A percentile compares a stretch with the other conserved stretches of the same genome.
phyloP scores from a whole-genome alignment of 2,113 vertebrate genomes.

The Thalassoma bifasciatum region DNA sequence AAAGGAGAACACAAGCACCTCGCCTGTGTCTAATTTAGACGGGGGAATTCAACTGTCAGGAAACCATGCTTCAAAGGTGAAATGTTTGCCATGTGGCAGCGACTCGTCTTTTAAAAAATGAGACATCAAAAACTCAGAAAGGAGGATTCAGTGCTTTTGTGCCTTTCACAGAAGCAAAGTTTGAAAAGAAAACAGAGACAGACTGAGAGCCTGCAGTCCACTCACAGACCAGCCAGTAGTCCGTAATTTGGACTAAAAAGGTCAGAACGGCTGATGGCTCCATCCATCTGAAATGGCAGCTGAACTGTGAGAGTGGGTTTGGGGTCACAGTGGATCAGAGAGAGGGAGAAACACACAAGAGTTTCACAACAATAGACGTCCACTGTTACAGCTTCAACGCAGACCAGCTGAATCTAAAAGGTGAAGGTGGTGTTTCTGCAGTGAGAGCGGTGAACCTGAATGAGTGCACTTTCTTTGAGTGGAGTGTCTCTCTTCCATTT shows the following conservation, averaged over 20 bases:
- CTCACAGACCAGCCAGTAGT: constrained; percentile 21
- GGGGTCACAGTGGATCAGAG: constrained; percentile 49
- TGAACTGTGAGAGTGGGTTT: constrained; percentile 68
- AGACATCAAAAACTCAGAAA: neutral
- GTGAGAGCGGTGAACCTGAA: neutral
- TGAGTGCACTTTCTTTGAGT: neutral
- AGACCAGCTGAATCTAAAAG: neutral
- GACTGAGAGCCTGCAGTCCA: constrained; percentile 26
- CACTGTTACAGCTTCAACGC: neutral
- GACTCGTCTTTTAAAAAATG: neutral
- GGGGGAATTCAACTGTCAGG: too few species aligned
- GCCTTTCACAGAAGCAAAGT: neutral
- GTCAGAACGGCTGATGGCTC: constrained; percentile 76
- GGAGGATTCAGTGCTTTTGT: neutral
- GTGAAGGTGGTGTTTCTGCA: neutral
- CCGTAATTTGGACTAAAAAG: constrained; percentile 72
- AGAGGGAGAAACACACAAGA: constrained; percentile 19
- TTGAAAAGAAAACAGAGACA: constrained; percentile 10
- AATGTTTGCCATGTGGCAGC: neutral
- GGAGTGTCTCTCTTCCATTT: constrained; percentile 6
- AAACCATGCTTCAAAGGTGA: neutral
- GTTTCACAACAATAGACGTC: constrained; percentile 1
- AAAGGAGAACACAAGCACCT: too few species aligned
- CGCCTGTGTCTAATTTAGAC: too few species aligned
- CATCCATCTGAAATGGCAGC: constrained; percentile 78